Base-by-base conservation (phyloP, 2,113 vertebrate genomes). In the Solea senegalensis region DNA sequence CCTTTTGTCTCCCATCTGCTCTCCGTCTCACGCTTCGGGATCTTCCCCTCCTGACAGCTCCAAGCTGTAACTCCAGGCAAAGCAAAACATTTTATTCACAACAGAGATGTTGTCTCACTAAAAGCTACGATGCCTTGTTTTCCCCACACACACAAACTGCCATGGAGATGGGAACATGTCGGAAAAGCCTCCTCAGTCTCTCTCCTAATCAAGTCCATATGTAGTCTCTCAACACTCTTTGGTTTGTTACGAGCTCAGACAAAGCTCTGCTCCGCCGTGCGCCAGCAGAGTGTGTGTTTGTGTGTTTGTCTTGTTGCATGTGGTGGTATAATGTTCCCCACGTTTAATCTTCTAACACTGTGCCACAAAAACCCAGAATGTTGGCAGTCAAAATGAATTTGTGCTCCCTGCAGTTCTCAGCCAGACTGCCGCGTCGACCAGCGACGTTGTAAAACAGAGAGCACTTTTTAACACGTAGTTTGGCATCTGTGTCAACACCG, bases 201-300 rank as follows among this genome's bases (percentile, higher is more conserved):
- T 78, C 72, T 49, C 62, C 69, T 91, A 94, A 94, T 89, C 86
- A 90, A 76, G 80, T 87, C 89, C 93, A 93, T 83, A 89, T 94
- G 92, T 71, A 72, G 71, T 74, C 81, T 70, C 69, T 74, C 70
- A 66, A 72, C 40, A 57, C 70, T 49, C 49, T n/a, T n/a, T 76
- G 63, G 83, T 77, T 72, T 62, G 81, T 88, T 89, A 81, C 63
- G 28, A 82, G 74, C 76, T 34, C 26, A 5, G 8, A 26, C 59
- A 78, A 72, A 68, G 34, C 68, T 80, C 62, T 57, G 7, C 59
- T 53, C 58, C 51, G 39, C 65, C 55, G 58, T 14, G 5, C 53
- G 34, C 59, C 83, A 44, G 54, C 56, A 1, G 68, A 46, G 81
- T 78, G 51, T 78, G 65, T 73, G 75, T 80, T 64, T 68, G 72